Conservation (phyloP, 2,113 vertebrate species). For the Ammodramus savannarum region DNA sequence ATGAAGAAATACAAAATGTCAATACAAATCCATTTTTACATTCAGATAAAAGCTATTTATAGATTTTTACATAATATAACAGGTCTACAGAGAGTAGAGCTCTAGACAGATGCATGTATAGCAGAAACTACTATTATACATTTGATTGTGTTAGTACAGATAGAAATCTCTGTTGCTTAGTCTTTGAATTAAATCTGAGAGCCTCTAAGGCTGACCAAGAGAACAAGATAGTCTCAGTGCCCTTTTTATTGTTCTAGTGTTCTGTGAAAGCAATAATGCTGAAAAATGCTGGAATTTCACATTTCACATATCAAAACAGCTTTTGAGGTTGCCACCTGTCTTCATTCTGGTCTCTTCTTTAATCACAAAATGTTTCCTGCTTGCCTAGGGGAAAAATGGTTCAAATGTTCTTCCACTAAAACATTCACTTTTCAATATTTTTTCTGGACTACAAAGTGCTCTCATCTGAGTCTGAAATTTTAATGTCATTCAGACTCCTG, state of each 20-base stretch:
- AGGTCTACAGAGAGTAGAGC: neutral
- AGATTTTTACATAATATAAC: neutral
- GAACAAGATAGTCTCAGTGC: neutral
- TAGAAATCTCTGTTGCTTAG: neutral
- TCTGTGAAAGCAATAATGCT: neutral
- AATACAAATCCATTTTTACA: constrained; percentile 1
- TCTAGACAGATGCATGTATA: neutral
- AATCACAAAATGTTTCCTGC: neutral
- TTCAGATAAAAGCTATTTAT: neutral
- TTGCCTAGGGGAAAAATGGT: neutral
- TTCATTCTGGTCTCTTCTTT: neutral
- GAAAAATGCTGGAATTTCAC: neutral
- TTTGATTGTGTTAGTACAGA: neutral
- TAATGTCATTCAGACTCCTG: constrained; percentile 59
- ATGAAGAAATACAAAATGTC: neutral
- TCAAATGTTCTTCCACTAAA: neutral
- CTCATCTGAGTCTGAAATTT: constrained; percentile 37
- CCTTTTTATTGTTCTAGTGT: neutral
- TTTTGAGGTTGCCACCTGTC: neutral
- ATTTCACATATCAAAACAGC: neutral
- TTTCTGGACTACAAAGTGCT: constrained; percentile 32
- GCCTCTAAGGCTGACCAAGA: neutral
- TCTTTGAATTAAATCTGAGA: neutral
- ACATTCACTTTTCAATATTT: neutral
- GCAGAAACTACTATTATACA: neutral